Conservation (phyloP, 2,113 vertebrate species). For the Euleptes europaea region DNA sequence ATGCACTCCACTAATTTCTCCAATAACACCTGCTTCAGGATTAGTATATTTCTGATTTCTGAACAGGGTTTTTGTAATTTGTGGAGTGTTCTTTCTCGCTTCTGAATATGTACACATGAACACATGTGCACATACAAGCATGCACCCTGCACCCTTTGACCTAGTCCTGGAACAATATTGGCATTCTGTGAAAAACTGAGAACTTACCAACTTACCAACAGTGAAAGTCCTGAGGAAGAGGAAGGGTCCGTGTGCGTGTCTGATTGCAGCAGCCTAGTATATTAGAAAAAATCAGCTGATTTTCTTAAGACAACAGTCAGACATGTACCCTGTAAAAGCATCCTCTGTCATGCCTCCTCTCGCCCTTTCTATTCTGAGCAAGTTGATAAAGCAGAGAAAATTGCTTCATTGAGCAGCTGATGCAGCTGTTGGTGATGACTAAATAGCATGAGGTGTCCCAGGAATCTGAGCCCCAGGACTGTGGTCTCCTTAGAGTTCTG, state of each 20-base stretch:
- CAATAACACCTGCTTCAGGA: too few species aligned
- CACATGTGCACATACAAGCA: too few species aligned
- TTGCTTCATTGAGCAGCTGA: conserved; percentile 16
- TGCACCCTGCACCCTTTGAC: neutral
- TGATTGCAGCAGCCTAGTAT: neutral
- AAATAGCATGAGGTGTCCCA: neutral
- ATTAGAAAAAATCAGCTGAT: conserved; percentile 1
- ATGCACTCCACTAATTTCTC: too few species aligned
- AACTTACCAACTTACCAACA: neutral
- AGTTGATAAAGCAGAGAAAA: conserved; percentile 4
- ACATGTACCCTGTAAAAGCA: neutral
- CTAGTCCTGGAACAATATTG: neutral
- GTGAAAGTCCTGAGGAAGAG: neutral
- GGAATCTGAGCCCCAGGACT: too few species aligned
- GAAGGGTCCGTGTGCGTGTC: neutral
- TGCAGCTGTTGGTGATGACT: neutral
- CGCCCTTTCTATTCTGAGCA: neutral
- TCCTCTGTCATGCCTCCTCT: neutral
- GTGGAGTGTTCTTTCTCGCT: too few species aligned
- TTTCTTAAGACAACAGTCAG: neutral
- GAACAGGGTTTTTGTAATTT: neutral
- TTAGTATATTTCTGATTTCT: neutral
- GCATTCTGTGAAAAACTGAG: neutral
- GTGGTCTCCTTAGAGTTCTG: neutral
- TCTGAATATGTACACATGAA: too few species aligned